These are phyloP conservation scores for Brachypalpus laphriformis DNA, from an alignment of 2,888 invertebrate genomes.

Conservation along the genomic window DNA sequence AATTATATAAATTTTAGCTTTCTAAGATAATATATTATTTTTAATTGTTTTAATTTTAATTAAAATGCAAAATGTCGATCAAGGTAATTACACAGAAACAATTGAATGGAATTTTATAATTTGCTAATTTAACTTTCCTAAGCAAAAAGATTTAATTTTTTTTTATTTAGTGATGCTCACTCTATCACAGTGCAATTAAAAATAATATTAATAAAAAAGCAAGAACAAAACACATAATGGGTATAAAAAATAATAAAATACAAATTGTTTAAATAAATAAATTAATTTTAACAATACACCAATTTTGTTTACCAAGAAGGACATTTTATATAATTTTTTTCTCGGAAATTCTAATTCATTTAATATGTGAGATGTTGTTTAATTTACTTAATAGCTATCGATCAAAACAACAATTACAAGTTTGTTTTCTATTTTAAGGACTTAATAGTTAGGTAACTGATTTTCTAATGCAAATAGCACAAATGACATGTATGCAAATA, in stretches of 20 bases:
- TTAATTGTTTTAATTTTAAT: constrained; percentile 18
- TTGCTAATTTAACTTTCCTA: not conserved
- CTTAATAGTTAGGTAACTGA: constrained; percentile 9
- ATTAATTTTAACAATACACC: constrained; percentile 5
- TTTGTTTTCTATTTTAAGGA: not conserved
- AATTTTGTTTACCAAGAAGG: not conserved
- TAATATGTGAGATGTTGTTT: too few relatives aligned
- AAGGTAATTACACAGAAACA: not conserved
- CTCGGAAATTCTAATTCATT: constrained; percentile 3
- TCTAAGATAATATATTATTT: not conserved
- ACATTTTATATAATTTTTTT: too few relatives aligned
- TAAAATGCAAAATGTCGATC: not conserved
- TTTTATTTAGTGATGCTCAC: constrained; percentile 2
- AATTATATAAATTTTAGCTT: constrained; percentile 9
- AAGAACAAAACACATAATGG: not conserved
- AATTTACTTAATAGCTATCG: not conserved
- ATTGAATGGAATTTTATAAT: not conserved
- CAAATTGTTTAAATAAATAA: not conserved
- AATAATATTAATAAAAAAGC: not conserved
- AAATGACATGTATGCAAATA: constrained; percentile 53
- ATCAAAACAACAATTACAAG: not conserved
- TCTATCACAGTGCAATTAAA: constrained; percentile 55
- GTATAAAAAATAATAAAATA: not conserved
- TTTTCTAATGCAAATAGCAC: constrained; percentile 50
- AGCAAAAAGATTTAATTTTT: not conserved